phyloP scores from a whole-genome alignment of 2,113 vertebrate genomes.

The Albula glossodonta region DNA sequence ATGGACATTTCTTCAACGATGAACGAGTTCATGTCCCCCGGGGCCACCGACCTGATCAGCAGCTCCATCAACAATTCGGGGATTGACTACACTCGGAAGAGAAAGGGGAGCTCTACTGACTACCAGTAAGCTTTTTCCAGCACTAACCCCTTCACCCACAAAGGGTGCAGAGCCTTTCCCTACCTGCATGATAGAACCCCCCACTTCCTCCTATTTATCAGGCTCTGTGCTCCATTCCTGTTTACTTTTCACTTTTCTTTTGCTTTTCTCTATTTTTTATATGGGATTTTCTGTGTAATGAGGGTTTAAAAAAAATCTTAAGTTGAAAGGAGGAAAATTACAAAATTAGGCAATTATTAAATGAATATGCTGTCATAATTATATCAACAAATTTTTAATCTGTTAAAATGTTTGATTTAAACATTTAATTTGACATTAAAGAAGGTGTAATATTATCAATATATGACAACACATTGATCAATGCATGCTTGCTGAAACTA shows the following conservation, averaged over 20 bases:
- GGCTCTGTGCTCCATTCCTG: too few species aligned
- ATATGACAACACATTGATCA: neutral
- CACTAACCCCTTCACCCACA: neutral
- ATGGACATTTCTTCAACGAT: conserved; percentile 99
- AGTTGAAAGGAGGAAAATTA: too few species aligned
- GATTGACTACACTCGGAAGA: conserved; percentile 72
- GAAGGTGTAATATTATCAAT: neutral
- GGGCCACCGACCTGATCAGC: conserved; percentile 90
- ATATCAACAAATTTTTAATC: too few species aligned
- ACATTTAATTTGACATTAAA: too few species aligned
- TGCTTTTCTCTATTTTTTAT: neutral
- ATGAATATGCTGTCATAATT: too few species aligned
- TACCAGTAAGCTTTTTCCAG: conserved; percentile 82
- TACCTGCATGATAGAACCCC: too few species aligned
- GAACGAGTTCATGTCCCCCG: conserved; percentile 94
- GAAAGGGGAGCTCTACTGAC: conserved; percentile 41
- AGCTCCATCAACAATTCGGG: conserved; percentile 84
- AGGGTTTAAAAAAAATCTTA: neutral
- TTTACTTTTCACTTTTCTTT: too few species aligned
- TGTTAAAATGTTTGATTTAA: too few species aligned
- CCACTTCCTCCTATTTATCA: too few species aligned
- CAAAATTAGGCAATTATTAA: too few species aligned
- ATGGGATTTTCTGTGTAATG: neutral
- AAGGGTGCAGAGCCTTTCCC: neutral
- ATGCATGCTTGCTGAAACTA: conserved; percentile 26